Percentiles rank a stretch among this genome's conserved stretches.
Evolutionary conservation across 2,113 vertebrate species (phyloP).

Genomic region (Microcebus tavaratra): DNA sequence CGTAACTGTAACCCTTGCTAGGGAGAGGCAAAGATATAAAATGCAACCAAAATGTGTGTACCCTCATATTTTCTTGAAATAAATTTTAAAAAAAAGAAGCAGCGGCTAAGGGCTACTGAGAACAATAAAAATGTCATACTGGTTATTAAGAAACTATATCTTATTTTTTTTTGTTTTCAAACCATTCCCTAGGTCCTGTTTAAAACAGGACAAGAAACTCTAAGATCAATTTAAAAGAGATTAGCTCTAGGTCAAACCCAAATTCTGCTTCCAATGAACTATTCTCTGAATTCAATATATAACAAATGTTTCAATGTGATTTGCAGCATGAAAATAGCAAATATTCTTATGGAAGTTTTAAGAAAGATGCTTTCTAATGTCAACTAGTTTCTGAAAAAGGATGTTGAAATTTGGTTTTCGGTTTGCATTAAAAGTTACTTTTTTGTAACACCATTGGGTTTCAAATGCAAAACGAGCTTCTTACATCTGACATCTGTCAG

Average conservation of each 20-base stretch:
- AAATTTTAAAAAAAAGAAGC: background rate
- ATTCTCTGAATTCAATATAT: background rate
- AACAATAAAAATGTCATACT: background rate
- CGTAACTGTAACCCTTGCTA: too few species aligned
- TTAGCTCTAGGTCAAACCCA: background rate
- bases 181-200: background rate
- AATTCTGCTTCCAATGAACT: background rate
- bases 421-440: background rate
- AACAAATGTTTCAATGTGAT: background rate
- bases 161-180: background rate
- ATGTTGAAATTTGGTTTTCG: background rate
- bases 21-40: too few species aligned
- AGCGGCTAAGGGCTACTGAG: background rate
- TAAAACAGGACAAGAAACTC: background rate
- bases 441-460: background rate
- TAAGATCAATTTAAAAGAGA: background rate
- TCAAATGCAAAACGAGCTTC: background rate
- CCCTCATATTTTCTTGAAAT: too few species aligned
- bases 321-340: background rate
- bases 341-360: background rate
- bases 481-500: background rate
- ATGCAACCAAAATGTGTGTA: too few species aligned
- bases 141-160: background rate
- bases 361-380: background rate
- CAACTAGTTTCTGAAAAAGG: background rate